Conservation (phyloP, 2,797 vertebrate species). For the Pipistrellus pygmaeus region DNA sequence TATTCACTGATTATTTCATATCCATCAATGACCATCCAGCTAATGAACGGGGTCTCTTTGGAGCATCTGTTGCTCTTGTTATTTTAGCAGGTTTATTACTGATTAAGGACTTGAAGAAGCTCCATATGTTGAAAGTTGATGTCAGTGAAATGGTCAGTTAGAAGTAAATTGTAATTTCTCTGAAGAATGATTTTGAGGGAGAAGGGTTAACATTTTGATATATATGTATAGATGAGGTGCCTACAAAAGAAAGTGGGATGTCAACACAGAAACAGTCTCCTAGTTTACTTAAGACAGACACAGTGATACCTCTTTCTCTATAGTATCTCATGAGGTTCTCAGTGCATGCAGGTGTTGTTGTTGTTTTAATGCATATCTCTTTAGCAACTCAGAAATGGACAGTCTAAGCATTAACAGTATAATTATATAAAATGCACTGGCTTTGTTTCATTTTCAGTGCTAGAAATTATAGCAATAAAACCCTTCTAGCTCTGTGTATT, state of each 20-base stretch:
- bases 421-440: conserved; percentile 51
- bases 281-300: neutral
- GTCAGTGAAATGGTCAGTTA: conserved; percentile 10
- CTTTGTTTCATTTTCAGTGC: conserved; percentile 65
- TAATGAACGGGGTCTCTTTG: neutral
- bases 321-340: neutral
- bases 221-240: neutral
- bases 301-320: neutral
- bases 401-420: conserved; percentile 39
- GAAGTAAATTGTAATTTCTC: conserved; percentile 33
- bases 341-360: neutral
- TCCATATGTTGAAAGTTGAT: neutral
- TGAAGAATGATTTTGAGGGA: conserved; percentile 22
- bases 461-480: conserved; percentile 72
- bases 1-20: neutral
- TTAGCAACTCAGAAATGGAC: conserved; percentile 17
- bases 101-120: neutral
- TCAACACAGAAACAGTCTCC: neutral
- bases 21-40: neutral
- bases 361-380: conserved; percentile 16
- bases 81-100: conserved; percentile 43
- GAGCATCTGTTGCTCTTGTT: neutral
- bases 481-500: conserved; percentile 45
- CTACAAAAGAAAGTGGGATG: conserved; percentile 8
- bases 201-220: neutral